A percentile compares a stretch with the other conserved stretches of the same genome.
phyloP scores from a whole-genome alignment of 2,888 invertebrate genomes.

The Laothoe populi region DNA sequence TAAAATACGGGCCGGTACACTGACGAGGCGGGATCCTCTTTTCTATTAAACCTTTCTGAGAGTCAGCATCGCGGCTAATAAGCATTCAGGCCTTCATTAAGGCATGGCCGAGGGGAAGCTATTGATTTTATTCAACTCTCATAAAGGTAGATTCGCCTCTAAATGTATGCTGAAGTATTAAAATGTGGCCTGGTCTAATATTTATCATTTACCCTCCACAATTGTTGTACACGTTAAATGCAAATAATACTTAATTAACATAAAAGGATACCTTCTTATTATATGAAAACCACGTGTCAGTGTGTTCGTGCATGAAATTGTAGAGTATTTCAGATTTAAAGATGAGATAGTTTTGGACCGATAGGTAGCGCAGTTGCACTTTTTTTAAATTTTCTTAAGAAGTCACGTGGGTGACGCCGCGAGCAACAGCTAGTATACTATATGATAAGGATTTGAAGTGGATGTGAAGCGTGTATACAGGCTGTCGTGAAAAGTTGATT shows the following conservation, averaged over 20 bases:
- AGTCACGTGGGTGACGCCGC: too few relatives aligned
- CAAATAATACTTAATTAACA: too few relatives aligned
- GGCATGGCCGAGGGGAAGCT: slow-evolving; percentile 55
- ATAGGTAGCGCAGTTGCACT: too few relatives aligned
- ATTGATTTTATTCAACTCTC: slow-evolving; percentile 75
- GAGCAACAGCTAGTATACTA: too few relatives aligned
- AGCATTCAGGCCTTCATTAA: slow-evolving; percentile 74
- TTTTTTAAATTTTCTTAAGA: too few relatives aligned
- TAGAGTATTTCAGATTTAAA: too few relatives aligned
- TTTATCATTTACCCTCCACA: too few relatives aligned
- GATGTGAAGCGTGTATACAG: slow-evolving; percentile 5
- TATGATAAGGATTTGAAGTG: not conserved
- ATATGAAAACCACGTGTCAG: too few relatives aligned
- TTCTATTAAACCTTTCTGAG: slow-evolving; percentile 59
- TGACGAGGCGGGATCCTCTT: slow-evolving; percentile 61
- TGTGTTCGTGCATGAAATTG: too few relatives aligned
- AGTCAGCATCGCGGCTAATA: slow-evolving; percentile 68
- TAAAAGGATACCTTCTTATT: too few relatives aligned
- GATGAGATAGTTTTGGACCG: too few relatives aligned
- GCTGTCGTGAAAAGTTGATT: slow-evolving; percentile 9
- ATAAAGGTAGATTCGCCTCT: slow-evolving; percentile 69
- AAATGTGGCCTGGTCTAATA: slow-evolving; percentile 62
- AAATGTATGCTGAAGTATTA: slow-evolving; percentile 54
- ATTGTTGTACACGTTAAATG: too few relatives aligned
- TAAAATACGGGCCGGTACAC: slow-evolving; percentile 52